A percentile compares a stretch with the other conserved stretches of the same genome.
phyloP scores from a whole-genome alignment of 2,113 vertebrate species.

The Eclectus roratus region DNA sequence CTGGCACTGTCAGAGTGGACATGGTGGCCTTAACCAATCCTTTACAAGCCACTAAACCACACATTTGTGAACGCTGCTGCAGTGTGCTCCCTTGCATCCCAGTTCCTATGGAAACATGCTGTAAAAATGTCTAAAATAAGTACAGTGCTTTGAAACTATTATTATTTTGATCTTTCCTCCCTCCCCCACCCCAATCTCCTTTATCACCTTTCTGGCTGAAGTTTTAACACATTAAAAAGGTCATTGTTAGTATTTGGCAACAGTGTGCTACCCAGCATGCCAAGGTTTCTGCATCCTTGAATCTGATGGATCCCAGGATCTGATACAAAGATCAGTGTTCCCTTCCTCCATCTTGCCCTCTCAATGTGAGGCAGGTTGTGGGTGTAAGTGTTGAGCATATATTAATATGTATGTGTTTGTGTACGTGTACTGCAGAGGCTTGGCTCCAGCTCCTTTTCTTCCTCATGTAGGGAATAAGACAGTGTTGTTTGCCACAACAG shows the following conservation, averaged over 20 bases:
- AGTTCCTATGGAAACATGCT: constrained; percentile 68
- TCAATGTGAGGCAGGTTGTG: background rate
- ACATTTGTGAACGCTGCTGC: constrained; percentile 26
- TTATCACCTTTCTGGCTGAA: background rate
- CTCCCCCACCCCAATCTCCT: background rate
- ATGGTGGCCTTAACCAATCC: background rate
- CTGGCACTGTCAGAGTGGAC: background rate
- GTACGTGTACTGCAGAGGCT: background rate
- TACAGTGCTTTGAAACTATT: constrained; percentile 45
- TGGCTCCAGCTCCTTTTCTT: background rate
- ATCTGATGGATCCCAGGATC: background rate
- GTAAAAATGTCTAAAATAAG: constrained; percentile 56
- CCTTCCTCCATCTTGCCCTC: background rate
- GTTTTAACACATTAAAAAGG: background rate
- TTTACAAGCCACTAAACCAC: background rate
- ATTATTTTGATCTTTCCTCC: constrained; percentile 35
- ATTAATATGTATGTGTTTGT: background rate
- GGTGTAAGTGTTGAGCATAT: background rate
- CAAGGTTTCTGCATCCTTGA: background rate
- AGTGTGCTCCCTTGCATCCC: background rate
- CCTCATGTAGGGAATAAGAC: background rate
- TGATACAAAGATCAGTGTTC: background rate
- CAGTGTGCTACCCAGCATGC: background rate
- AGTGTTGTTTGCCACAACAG: background rate
- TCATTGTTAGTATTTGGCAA: background rate